Percentiles rank a stretch among this genome's conserved stretches.
Conservation (phyloP, 2,797 vertebrate species). For the Acrocephalus scirpaceus region DNA sequence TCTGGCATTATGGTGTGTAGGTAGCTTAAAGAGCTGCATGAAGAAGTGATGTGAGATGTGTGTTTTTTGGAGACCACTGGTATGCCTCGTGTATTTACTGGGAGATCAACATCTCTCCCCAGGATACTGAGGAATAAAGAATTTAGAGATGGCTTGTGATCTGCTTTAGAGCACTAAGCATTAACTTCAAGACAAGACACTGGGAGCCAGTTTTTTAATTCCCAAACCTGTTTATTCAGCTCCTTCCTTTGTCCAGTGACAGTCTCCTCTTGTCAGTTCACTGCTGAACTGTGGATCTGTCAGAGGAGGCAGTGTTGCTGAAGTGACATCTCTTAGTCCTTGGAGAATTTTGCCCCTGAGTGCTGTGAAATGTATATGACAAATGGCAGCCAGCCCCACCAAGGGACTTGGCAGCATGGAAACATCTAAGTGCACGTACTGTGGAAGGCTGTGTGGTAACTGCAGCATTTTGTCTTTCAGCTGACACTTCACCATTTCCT, state of each 20-base stretch:
- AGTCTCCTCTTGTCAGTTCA: not conserved
- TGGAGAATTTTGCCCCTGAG: not conserved
- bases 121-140: not conserved
- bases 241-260: not conserved
- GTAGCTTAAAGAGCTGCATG: not conserved
- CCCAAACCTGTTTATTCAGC: not conserved
- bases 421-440: rapidly evolving
- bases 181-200: not conserved
- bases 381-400: not conserved
- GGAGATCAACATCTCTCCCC: not conserved
- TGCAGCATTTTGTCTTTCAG: not conserved
- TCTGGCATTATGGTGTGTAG: not conserved
- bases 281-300: not conserved
- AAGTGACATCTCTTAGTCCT: not conserved
- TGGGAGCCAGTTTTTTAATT: not conserved
- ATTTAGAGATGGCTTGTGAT: not conserved
- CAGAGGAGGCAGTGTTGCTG: not conserved
- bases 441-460: not conserved
- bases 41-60: not conserved
- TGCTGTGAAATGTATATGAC: not conserved
- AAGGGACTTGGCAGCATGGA: not conserved
- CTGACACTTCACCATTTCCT: not conserved
- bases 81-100: not conserved
- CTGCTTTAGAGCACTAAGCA: not conserved
- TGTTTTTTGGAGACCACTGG: not conserved